Conservation (phyloP, 2,797 vertebrate species). For the Malacoctenus gilli region DNA sequence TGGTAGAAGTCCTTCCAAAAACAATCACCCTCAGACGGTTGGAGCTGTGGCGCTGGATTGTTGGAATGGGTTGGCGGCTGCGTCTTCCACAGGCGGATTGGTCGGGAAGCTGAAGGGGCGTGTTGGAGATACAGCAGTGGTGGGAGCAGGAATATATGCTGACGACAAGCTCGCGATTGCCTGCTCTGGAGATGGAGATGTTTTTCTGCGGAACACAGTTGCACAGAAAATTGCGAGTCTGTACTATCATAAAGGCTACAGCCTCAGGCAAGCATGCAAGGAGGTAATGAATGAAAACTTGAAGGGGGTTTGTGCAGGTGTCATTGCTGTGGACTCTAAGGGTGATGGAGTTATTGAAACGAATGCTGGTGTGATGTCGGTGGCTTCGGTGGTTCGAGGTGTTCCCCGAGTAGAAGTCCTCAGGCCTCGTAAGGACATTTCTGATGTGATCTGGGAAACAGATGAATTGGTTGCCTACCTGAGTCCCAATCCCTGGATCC, state of each 20-base stretch:
- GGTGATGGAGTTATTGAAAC: constrained; percentile 80
- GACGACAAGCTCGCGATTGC: constrained; percentile 80
- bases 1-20: constrained; percentile 56
- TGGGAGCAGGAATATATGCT: constrained; percentile 83
- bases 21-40: constrained; percentile 84
- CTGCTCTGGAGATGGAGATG: constrained; percentile 84
- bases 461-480: constrained; percentile 80
- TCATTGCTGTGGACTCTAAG: constrained; percentile 78
- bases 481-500: constrained; percentile 79
- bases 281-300: constrained; percentile 79
- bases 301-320: constrained; percentile 75
- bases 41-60: constrained; percentile 82
- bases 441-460: constrained; percentile 82
- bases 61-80: constrained; percentile 74
- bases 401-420: constrained; percentile 76
- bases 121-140: constrained; percentile 83
- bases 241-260: constrained; percentile 78
- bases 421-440: constrained; percentile 67
- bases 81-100: constrained; percentile 82
- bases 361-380: constrained; percentile 82
- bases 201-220: constrained; percentile 81
- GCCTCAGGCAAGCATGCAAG: constrained; percentile 75
- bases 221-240: constrained; percentile 83
- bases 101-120: constrained; percentile 82
- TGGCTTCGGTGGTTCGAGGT: constrained; percentile 73